These are phyloP conservation scores for Halcyon leucocephala DNA, from an alignment of 2,797 vertebrate species.

Conservation along the genomic window DNA sequence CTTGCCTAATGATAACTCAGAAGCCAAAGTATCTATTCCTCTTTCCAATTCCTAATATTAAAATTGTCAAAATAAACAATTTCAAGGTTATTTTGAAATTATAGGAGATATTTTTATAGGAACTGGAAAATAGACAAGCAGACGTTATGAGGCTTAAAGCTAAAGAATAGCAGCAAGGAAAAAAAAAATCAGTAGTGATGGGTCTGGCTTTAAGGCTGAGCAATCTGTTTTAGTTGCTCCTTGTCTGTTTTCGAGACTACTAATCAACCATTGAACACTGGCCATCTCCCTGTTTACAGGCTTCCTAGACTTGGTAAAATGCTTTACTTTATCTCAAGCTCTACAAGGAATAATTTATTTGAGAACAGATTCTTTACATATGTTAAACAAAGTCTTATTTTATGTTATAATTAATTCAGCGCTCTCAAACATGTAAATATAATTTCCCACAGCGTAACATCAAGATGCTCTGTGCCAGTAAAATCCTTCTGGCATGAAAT, in stretches of 20 bases:
- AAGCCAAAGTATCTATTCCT: constrained; percentile 9
- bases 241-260: neutral
- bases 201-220: neutral
- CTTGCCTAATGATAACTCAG: neutral
- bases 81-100: constrained; percentile 42
- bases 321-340: neutral
- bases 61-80: neutral
- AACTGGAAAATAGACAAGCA: neutral
- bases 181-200: neutral
- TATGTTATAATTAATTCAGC: constrained; percentile 46
- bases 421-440: constrained; percentile 53
- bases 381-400: constrained; percentile 57
- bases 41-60: neutral
- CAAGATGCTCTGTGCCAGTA: constrained; percentile 34
- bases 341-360: constrained; percentile 12
- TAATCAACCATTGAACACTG: neutral
- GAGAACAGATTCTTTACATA: constrained; percentile 38
- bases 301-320: neutral
- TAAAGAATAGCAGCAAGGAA: neutral
- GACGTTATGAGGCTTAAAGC: neutral
- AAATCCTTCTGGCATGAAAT: constrained; percentile 58
- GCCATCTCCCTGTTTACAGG: neutral
- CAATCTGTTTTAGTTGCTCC: neutral
- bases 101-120: neutral
- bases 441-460: constrained; percentile 23